Evolutionary conservation across 2,113 vertebrate species (phyloP), one percentile per base, ranked within the genome.

Genomic region (Muscicapa adusta): DNA sequence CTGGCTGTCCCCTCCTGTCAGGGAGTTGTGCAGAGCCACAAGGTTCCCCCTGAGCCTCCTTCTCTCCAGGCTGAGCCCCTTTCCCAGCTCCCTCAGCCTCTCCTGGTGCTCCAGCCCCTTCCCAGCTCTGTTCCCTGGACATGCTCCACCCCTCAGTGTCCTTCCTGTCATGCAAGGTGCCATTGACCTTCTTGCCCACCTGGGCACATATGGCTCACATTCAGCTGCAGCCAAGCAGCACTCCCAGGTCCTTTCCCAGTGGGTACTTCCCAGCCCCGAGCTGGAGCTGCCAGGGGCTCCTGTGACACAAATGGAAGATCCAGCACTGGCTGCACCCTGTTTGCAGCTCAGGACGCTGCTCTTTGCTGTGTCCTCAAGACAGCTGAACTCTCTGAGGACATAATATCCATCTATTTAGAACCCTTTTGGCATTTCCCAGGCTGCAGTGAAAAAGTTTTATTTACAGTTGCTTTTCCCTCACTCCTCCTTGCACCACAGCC

Each of bases 91-190:
- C 28, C 13, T 74, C 53, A 81, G 61, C 53, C 0, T 0, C 29
- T 74, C 3, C 68, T 81, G 61, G 13, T 2, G 28, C n/a, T 74
- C 29, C 77, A 74, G 53, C 6, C 18, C 28, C 53, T 67, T 75
- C 45, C 43, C 36, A 53, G 47, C 25, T 54, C 77, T 0, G 0
- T 22, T 74, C 24, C 0, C 54, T 61, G 38, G 13, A 47, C 53
- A n/a, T 0, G 0, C 8, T 75, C 54, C n/a, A 68, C 45, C 24
- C 29, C 25, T 74, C 70, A 18, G 0, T 47, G 53, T 66, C n/a
- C 24, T 29, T 70, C 24, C 11, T 62, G 40, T 25, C 0, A 1
- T 45, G n/a, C 29, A 29, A 34, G 25, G 14, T 45, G 45, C n/a
- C 24, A 5, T 3, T 74, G 45, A 28, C 29, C 23, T 66, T 45